These are phyloP conservation scores for Synodontis membranacea DNA, from an alignment of 2,113 vertebrate species.

Conservation along the genomic window DNA sequence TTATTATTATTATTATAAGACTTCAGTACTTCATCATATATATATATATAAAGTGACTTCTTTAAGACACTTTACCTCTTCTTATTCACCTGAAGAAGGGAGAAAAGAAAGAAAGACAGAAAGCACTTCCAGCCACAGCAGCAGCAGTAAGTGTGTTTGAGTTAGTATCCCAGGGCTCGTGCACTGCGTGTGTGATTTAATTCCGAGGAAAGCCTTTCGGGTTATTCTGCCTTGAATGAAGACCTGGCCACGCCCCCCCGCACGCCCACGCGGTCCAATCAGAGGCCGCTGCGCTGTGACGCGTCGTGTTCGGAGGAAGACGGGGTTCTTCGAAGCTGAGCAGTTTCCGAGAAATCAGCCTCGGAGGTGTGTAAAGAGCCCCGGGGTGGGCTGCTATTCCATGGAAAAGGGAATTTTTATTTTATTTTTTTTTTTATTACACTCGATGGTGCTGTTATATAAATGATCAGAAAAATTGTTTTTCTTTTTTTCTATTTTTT, in stretches of 20 bases:
- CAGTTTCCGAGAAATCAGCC: constrained; percentile 84
- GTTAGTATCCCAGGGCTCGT: neutral
- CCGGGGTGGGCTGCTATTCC: constrained; percentile 22
- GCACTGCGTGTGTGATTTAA: constrained; percentile 14
- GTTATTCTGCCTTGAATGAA: constrained; percentile 59
- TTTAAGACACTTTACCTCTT: neutral
- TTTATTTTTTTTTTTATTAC: too few species aligned
- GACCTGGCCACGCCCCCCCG: neutral
- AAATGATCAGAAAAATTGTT: neutral
- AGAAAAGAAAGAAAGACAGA: neutral
- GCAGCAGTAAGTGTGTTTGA: too few species aligned
- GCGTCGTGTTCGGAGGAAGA: constrained; percentile 52
- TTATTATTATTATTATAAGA: neutral
- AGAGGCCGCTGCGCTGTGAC: neutral
- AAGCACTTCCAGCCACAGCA: neutral
- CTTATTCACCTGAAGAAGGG: neutral
- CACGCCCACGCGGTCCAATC: constrained; percentile 59
- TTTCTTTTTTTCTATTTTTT: too few species aligned
- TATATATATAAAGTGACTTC: neutral
- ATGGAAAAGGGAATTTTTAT: constrained; percentile 48
- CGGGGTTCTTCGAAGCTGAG: constrained; percentile 72
- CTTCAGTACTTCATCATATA: neutral
- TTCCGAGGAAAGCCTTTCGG: neutral
- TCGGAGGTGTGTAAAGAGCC: constrained; percentile 23
- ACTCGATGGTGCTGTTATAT: neutral